Evolutionary conservation across 30 jellyfish, hydroid and myxozoan genomes (phyloP).

Genomic region (Aurelia sp.): DNA sequence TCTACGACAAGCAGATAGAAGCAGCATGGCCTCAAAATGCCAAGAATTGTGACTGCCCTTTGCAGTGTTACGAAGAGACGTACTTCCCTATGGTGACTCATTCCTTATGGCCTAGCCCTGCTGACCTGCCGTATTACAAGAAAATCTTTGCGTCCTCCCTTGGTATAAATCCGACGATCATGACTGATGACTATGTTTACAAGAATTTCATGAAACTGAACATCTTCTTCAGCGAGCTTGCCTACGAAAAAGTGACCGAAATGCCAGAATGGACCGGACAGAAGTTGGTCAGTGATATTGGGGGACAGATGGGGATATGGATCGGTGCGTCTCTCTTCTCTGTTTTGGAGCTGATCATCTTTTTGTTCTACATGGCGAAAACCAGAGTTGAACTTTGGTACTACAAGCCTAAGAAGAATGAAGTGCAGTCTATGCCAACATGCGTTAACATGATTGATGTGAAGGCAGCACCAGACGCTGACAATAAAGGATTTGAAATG

Average conservation of each 20-base stretch:
- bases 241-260: constrained; percentile 52
- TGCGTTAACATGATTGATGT: too few species aligned
- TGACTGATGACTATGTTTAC: constrained; percentile 65
- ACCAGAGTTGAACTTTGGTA: constrained; percentile 15
- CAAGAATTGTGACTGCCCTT: constrained; percentile 50
- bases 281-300: constrained; percentile 65
- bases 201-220: constrained; percentile 48
- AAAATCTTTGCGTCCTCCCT: constrained; percentile 57
- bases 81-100: constrained; percentile 49
- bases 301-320: constrained; percentile 79
- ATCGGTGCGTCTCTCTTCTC: constrained; percentile 70
- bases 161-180: constrained; percentile 41
- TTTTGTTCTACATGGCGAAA: constrained; percentile 48
- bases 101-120: constrained; percentile 59
- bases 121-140: constrained; percentile 67
- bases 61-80: constrained; percentile 58
- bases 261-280: constrained; percentile 71
- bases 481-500: too few species aligned
- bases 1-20: constrained; percentile 56
- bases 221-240: constrained; percentile 61
- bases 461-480: too few species aligned
- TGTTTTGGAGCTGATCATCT: constrained; percentile 54
- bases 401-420: constrained; percentile 2
- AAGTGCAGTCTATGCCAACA: background rate
- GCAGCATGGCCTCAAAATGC: constrained; percentile 74